Percentiles rank a stretch among this genome's conserved stretches.
Evolutionary conservation across 2,888 invertebrate genomes (phyloP).

Genomic region (Drosophila putrida): DNA sequence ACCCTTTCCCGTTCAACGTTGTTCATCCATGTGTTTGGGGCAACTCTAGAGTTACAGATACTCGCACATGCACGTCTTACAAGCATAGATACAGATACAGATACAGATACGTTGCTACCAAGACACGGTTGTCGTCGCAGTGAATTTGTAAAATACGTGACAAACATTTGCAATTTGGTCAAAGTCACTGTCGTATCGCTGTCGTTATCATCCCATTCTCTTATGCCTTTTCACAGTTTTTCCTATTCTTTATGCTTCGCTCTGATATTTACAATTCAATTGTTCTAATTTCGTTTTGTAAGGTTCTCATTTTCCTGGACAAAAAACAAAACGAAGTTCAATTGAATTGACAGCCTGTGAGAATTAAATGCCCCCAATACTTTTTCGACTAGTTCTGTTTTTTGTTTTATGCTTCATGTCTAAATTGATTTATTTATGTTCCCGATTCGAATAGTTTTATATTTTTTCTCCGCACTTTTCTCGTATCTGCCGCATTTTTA

Average conservation of each 20-base stretch:
- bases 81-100: constrained; percentile 18
- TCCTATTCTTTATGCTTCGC: constrained; percentile 36
- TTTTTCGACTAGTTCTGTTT: constrained; percentile 41
- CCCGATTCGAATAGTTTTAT: constrained; percentile 17
- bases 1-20: constrained; percentile 1
- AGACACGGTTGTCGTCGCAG: constrained; percentile 69
- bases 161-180: constrained; percentile 73
- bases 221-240: constrained; percentile 15
- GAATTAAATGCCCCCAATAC: constrained; percentile 65
- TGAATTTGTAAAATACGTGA: constrained; percentile 82
- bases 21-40: constrained; percentile 13
- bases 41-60: constrained; percentile 42
- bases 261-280: constrained; percentile 78
- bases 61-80: constrained; percentile 55
- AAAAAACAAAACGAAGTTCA: constrained; percentile 56
- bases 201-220: constrained; percentile 17
- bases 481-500: constrained; percentile 57
- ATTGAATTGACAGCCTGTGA: constrained; percentile 72
- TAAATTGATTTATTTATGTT: constrained; percentile 73
- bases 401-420: constrained; percentile 57
- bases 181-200: constrained; percentile 49
- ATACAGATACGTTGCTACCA: constrained; percentile 46
- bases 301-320: constrained; percentile 41
- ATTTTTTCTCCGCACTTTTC: constrained; percentile 15
- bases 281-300: constrained; percentile 75